Evolutionary conservation across 2,888 invertebrate genomes (phyloP), one percentile per base, ranked within the genome.

Genomic region (Aplocera efformata): DNA sequence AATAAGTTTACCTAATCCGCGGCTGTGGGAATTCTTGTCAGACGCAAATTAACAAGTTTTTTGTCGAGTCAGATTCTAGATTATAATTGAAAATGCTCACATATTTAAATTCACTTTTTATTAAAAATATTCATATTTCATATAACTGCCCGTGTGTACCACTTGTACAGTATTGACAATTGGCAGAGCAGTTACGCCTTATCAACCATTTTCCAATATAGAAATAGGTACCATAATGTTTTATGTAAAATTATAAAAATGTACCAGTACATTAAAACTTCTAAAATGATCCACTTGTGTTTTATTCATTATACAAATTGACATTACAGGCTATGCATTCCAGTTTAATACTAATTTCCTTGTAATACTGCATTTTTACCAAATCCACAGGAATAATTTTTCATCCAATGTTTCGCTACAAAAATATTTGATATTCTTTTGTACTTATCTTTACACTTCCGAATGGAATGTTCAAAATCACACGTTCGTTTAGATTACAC

Each of bases 391-490:
- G 67, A 45, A 70, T 72, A 63, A 67, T 63, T 63, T n/a, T 67
- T 65, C 67, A 65, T 74, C 73, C 56, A 73, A 72, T 60, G 62
- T 71, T 76, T 71, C 59, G 64, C 64, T 84, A 85, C 78, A 88
- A 84, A 86, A 85, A 86, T 85, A 85, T 88, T 45, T 72, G 69
- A 69, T 81, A 78, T 79, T 65, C 24, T 82, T 86, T 86, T 86
- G 85, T 88, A 86, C 86, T 88, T 82, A 75, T 76, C 67, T 79
- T 80, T 78, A 82, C 78, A 83, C 75, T 81, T 78, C 81, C 80
- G 66, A 58, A 60, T 83, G 86, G 86, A 88, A 88, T 88, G 86
- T 84, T 79, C 66, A 67, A 76, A 79, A 83, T 84, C 84, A 85
- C 84, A 80, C 79, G 61, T 73, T 62, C 31, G 60, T 54, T 65